Conservation (phyloP, 2,797 vertebrate species). For the Syndactyla subalaris region DNA sequence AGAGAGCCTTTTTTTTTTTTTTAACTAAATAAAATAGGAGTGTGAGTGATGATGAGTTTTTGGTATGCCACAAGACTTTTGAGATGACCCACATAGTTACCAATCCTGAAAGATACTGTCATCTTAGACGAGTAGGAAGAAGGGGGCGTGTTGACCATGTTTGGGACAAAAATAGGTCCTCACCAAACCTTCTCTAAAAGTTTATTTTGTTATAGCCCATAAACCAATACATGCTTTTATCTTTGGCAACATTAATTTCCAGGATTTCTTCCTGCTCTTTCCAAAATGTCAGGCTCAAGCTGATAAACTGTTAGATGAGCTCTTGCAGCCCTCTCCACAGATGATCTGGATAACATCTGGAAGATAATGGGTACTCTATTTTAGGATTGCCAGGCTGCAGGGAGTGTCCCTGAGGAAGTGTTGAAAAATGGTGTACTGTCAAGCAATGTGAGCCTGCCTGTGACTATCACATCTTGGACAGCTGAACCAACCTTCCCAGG, state of each 20-base stretch:
- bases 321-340: neutral
- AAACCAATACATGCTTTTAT: neutral
- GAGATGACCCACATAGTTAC: neutral
- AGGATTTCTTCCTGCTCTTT: neutral
- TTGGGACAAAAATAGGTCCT: neutral
- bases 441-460: neutral
- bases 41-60: neutral
- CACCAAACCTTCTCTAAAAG: neutral
- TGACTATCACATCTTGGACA: neutral
- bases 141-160: neutral
- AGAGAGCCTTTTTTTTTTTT: neutral
- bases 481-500: neutral
- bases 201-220: neutral
- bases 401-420: neutral
- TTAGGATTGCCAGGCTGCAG: neutral
- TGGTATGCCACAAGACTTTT: neutral
- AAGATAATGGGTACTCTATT: neutral
- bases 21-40: neutral
- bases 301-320: neutral
- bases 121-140: neutral
- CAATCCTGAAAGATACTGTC: neutral
- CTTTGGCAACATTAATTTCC: neutral
- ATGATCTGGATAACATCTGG: neutral
- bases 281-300: neutral
- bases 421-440: neutral